Conservation (phyloP, 2,888 invertebrate species). For the Empis livida region DNA sequence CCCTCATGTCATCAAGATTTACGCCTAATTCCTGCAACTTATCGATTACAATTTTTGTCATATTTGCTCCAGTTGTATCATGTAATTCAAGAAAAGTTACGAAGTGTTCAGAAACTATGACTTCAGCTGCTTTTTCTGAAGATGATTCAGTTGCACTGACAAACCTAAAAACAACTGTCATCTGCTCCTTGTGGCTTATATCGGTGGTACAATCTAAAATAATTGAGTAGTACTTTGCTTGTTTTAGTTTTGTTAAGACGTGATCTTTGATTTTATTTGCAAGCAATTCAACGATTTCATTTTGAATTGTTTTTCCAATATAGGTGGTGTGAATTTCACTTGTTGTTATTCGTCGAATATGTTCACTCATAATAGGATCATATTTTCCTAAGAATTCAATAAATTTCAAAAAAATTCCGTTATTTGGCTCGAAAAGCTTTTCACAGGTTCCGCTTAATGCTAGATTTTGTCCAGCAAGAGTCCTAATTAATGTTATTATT, state of each 20-base stretch:
- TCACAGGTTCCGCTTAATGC: neutral
- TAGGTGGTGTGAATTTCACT: neutral
- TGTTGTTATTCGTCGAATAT: neutral
- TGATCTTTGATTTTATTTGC: neutral
- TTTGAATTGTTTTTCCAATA: neutral
- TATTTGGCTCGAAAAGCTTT: neutral
- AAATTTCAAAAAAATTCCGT: neutral
- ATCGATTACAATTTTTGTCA: neutral
- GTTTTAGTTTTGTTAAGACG: neutral
- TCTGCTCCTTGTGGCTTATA: neutral
- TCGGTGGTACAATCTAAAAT: neutral
- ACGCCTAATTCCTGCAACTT: neutral
- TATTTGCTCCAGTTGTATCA: neutral
- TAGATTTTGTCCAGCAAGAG: neutral
- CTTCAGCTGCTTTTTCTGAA: neutral
- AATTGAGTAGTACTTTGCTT: neutral
- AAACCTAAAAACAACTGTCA: neutral
- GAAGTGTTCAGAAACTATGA: neutral
- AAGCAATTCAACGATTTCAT: neutral
- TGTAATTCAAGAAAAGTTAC: neutral
- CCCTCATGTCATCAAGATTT: neutral
- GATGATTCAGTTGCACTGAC: neutral
- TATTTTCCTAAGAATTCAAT: neutral
- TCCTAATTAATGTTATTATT: neutral
- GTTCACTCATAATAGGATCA: neutral